A percentile compares a stretch with the other conserved stretches of the same genome.
Evolutionary conservation across 2,888 invertebrate genomes (phyloP).

Genomic region (Terebella lapidaria): DNA sequence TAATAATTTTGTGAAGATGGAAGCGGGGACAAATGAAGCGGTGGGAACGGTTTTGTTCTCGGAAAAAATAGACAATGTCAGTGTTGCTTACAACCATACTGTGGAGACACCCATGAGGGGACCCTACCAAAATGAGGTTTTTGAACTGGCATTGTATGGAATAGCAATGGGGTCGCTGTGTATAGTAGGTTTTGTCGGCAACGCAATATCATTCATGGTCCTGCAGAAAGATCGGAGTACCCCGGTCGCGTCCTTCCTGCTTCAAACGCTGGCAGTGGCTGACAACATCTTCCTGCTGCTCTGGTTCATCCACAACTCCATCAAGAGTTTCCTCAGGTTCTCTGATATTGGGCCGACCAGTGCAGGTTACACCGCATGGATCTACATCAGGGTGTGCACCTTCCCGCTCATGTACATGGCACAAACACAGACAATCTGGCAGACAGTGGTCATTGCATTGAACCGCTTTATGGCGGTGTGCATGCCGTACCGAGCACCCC

Average conservation of each 20-base stretch:
- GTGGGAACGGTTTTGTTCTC: no score
- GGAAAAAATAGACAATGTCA: no score
- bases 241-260: slow-evolving; percentile 24
- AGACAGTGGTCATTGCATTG: slow-evolving; percentile 26
- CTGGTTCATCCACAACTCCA: slow-evolving; percentile 24
- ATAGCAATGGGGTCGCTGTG: slow-evolving; percentile 16
- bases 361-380: slow-evolving; percentile 9
- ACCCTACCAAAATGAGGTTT: no score
- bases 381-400: slow-evolving; percentile 20
- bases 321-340: slow-evolving; percentile 12
- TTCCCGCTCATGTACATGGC: slow-evolving; percentile 28
- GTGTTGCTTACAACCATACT: no score
- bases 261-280: slow-evolving; percentile 22
- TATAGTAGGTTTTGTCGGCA: slow-evolving; percentile 19
- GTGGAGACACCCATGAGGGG: no score
- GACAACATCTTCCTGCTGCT: slow-evolving; percentile 23
- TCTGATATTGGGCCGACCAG: background rate
- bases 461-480: slow-evolving; percentile 29
- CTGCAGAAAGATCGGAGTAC: slow-evolving; percentile 15
- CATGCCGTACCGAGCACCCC: slow-evolving; percentile 24
- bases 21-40: no score
- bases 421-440: slow-evolving; percentile 27
- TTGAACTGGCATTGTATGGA: slow-evolving; percentile 19
- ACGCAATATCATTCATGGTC: slow-evolving; percentile 21
- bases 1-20: no score